Evolutionary conservation across 2,113 vertebrate species (phyloP).

Genomic region (Burhinus oedicnemus): DNA sequence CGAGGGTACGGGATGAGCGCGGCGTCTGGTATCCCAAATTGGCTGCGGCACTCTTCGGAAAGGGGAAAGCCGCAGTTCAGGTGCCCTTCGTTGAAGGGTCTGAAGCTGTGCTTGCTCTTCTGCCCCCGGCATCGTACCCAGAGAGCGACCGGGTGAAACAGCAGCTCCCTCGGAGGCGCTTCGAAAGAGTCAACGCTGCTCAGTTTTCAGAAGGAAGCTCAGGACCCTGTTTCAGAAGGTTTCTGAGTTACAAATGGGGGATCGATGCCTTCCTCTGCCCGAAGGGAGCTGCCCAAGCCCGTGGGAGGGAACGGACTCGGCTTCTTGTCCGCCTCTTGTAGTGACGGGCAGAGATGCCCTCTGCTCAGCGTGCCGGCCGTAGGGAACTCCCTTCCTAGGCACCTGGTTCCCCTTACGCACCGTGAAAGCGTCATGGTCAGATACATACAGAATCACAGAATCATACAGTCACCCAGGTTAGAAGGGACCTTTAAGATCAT

Average conservation of each 20-base stretch:
- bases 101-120: neutral
- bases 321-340: neutral
- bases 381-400: neutral
- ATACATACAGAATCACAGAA: too few relatives aligned
- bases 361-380: neutral
- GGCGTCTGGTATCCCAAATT: neutral
- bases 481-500: too few relatives aligned
- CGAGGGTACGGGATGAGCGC: fast-evolving
- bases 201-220: neutral
- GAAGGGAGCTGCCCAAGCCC: neutral
- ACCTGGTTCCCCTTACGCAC: too few relatives aligned
- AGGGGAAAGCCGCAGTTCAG: neutral
- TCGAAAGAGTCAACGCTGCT: neutral
- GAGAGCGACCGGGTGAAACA: fast-evolving
- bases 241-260: neutral
- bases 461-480: too few relatives aligned
- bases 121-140: fast-evolving
- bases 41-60: neutral
- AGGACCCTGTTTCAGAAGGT: neutral
- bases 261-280: neutral
- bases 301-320: neutral
- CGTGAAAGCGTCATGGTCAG: neutral
- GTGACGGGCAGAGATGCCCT: neutral
- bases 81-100: neutral
- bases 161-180: fast-evolving